Percentiles rank a stretch among this genome's conserved stretches.
Evolutionary conservation across 2,888 invertebrate species (phyloP).

Genomic region (Apamea monoglypha): DNA sequence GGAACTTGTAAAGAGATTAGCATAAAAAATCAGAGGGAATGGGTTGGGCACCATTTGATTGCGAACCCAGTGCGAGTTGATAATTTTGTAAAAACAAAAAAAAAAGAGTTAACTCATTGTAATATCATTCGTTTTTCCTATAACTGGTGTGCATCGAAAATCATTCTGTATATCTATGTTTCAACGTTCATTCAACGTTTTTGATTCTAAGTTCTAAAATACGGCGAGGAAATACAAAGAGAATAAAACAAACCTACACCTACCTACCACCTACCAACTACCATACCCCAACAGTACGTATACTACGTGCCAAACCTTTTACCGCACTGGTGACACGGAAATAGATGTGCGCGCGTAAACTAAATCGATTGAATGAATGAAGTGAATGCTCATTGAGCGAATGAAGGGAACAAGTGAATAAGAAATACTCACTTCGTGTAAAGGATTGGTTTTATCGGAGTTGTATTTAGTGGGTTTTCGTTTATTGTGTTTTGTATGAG

Average conservation of each 20-base stretch:
- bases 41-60: too few species aligned
- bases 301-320: background rate
- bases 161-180: background rate
- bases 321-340: slow-evolving; percentile 28
- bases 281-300: background rate
- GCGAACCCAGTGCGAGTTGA: background rate
- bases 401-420: slow-evolving; percentile 14
- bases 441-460: slow-evolving; percentile 4
- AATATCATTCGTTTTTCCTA: background rate
- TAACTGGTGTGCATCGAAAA: background rate
- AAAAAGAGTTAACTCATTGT: background rate
- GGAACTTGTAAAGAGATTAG: background rate
- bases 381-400: slow-evolving; percentile 17
- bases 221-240: background rate
- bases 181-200: background rate
- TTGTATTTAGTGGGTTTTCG: background rate
- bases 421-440: background rate
- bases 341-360: slow-evolving; percentile 33
- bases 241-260: background rate
- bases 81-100: background rate
- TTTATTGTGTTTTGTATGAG: background rate
- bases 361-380: slow-evolving; percentile 40
- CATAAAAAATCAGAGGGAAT: background rate
- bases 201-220: background rate
- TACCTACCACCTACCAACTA: too few species aligned